These are phyloP conservation scores for Adelges cooleyi DNA, from an alignment of 1,140 invertebrate genomes.

Conservation along the genomic window DNA sequence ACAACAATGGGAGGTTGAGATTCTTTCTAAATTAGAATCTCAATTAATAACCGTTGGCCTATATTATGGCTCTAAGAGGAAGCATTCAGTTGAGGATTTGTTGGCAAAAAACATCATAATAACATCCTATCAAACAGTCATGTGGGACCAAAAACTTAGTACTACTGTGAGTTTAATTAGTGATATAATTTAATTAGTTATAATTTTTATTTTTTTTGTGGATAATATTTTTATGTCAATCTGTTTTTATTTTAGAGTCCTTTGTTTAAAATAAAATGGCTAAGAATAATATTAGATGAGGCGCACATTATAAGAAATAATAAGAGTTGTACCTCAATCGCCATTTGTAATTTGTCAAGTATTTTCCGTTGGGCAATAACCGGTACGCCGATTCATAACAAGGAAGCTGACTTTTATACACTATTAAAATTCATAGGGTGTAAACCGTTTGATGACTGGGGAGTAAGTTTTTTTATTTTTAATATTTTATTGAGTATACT, in stretches of 20 bases:
- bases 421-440: slow-evolving; percentile 73
- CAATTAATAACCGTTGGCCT: slow-evolving; percentile 51
- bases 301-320: slow-evolving; percentile 82
- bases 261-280: slow-evolving; percentile 59
- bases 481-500: too few species aligned
- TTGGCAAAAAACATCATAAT: neutral
- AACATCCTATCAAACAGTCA: neutral
- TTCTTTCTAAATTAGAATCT: slow-evolving; percentile 49
- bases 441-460: slow-evolving; percentile 74
- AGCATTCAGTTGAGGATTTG: slow-evolving; percentile 45
- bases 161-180: too few species aligned
- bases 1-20: slow-evolving; percentile 80
- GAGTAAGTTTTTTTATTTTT: too few species aligned
- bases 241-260: slow-evolving; percentile 37
- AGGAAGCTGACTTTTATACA: slow-evolving; percentile 76
- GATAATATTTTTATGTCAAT: too few species aligned
- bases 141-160: neutral
- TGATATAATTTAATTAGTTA: too few species aligned
- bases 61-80: slow-evolving; percentile 71
- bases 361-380: slow-evolving; percentile 72
- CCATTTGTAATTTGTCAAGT: slow-evolving; percentile 52
- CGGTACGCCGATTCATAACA: slow-evolving; percentile 91
- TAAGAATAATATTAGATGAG: slow-evolving; percentile 82
- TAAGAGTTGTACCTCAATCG: slow-evolving; percentile 58
- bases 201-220: too few species aligned